Percentiles rank a stretch among this genome's conserved stretches.
Conservation (phyloP, 2,113 vertebrate genomes). For the Cathartes aura region DNA sequence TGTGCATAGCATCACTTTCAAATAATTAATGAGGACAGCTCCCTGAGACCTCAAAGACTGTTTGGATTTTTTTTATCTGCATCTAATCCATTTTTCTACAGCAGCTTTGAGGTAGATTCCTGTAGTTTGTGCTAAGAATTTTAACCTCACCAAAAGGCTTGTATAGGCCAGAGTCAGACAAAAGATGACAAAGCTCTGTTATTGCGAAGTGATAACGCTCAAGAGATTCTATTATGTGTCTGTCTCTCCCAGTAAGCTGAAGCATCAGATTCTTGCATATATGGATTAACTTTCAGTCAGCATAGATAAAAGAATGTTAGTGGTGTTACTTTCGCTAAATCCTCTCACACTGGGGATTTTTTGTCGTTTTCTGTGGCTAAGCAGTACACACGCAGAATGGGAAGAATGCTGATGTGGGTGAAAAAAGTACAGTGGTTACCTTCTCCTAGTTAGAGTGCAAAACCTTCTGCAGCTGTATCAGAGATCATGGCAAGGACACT, state of each 20-base stretch:
- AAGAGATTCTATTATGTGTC: constrained; percentile 81
- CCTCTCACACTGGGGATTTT: constrained; percentile 75
- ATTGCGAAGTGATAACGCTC: constrained; percentile 66
- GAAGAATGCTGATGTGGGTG: constrained; percentile 39
- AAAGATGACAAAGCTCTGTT: constrained; percentile 82
- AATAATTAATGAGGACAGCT: constrained; percentile 28
- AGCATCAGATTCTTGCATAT: constrained; percentile 83
- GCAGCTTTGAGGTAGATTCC: constrained; percentile 77
- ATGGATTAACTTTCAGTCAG: constrained; percentile 84
- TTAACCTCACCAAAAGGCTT: constrained; percentile 73
- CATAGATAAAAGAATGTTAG: constrained; percentile 82
- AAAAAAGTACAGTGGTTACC: background rate
- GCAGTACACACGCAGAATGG: background rate
- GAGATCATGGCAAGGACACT: background rate
- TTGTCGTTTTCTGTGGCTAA: constrained; percentile 63
- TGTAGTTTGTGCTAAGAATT: constrained; percentile 69
- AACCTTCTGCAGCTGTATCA: background rate
- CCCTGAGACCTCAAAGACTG: constrained; percentile 30
- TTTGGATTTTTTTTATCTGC: constrained; percentile 23
- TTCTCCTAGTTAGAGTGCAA: background rate
- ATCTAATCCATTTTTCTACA: constrained; percentile 62
- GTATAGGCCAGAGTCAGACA: constrained; percentile 73
- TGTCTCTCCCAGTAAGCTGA: constrained; percentile 84
- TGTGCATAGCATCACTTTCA: background rate
- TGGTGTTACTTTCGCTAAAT: constrained; percentile 72